These are phyloP conservation scores for Oncorhynchus gorbuscha DNA, from an alignment of 2,113 vertebrate genomes.

Conservation along the genomic window DNA sequence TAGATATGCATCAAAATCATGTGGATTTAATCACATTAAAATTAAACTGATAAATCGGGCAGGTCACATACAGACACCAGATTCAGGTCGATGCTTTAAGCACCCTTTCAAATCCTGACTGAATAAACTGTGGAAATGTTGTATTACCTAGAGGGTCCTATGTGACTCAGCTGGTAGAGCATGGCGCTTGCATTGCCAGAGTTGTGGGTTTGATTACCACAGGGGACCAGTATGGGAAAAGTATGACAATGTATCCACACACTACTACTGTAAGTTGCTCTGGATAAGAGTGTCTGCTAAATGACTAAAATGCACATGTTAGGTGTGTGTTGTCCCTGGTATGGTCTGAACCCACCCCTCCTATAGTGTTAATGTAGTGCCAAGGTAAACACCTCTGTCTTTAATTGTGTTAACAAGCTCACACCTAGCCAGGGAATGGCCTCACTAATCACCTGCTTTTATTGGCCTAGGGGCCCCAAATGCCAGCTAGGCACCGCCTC, in stretches of 20 bases:
- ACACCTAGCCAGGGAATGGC: slow-evolving; percentile 77
- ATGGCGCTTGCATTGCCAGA: too few relatives aligned
- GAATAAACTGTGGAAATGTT: slow-evolving; percentile 20
- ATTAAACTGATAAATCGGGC: slow-evolving; percentile 21
- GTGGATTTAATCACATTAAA: slow-evolving; percentile 39
- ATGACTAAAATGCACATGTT: neutral
- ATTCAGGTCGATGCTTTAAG: slow-evolving; percentile 21
- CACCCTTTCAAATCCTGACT: slow-evolving; percentile 1
- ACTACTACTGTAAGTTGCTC: too few relatives aligned
- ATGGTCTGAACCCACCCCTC: slow-evolving; percentile 30
- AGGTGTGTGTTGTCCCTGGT: slow-evolving; percentile 22
- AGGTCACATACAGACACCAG: slow-evolving; percentile 1
- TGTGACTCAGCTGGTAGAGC: too few relatives aligned
- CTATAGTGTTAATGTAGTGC: slow-evolving; percentile 69
- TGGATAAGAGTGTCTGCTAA: too few relatives aligned
- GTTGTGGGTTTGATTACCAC: too few relatives aligned
- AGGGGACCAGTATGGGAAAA: too few relatives aligned
- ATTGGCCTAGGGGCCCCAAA: slow-evolving; percentile 52
- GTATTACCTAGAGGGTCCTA: neutral
- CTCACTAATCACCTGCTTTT: slow-evolving; percentile 75
- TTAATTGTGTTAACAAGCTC: slow-evolving; percentile 55
- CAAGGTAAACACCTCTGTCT: slow-evolving; percentile 73
- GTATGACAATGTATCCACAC: too few relatives aligned
- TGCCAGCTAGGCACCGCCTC: slow-evolving; percentile 38
- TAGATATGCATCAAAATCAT: slow-evolving; percentile 41